Evolutionary conservation across 2,797 vertebrate genomes (phyloP), one percentile per base, ranked within the genome.

Genomic region (Picus viridis): DNA sequence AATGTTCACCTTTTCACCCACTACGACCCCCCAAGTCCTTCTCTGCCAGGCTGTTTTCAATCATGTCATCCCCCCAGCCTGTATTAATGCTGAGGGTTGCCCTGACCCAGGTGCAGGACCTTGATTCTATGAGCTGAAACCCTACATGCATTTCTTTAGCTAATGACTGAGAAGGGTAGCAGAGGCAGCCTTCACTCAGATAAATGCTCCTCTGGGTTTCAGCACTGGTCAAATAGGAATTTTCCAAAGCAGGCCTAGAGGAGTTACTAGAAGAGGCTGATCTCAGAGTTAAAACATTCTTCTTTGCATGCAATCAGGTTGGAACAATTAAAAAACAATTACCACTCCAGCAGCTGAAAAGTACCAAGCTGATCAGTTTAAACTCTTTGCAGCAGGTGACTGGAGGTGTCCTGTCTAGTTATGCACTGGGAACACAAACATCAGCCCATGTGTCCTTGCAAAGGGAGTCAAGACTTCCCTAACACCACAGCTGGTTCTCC

Each of bases 381-480:
- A 92, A 7, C 1, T 32, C 56, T 29, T 26, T 56, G 49, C n/a
- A 84, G 76, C 51, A 58, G 74, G 77, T 69, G 56, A 15, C 58
- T 34, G 64, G 62, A 20, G 47, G 27, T 57, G 57, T 59, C 53
- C 77, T 79, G 53, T 10, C 27, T 63, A 75, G 1, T 5, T n/a
- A 19, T 1, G 7, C 6, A 0, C 59, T 26, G 64, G 69, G 62
- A 70, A 9, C 73, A 39, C 58, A 24, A 56, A n/a, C 39, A 0
- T 9, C 39, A 41, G 64, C 4, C 22, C 17, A 1, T 0, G 0
- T 24, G 76, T 36, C 82, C 79, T 14, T 51, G 75, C 26, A 0
- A 0, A 53, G 54, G 49, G 39, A 67, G 17, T 9, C 43, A 43
- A 13, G 26, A 1, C 29, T 45, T 59, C 64, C 63, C 64, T 27